Conservation (phyloP, 2,888 invertebrate species). For the Melanostoma scalare region DNA sequence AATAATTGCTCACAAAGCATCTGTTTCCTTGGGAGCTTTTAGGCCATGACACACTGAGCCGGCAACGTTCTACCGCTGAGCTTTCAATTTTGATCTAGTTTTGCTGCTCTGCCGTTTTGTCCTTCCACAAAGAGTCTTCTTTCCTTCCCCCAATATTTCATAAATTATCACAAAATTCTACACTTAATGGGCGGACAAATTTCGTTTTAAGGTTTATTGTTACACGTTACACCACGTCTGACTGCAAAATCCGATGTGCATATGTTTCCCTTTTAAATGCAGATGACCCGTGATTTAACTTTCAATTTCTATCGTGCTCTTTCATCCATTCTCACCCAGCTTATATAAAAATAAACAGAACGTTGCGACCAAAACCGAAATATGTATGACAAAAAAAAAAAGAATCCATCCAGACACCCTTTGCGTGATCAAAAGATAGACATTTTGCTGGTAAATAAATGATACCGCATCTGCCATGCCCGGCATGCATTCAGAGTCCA, state of each 20-base stretch:
- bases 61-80: too few relatives aligned
- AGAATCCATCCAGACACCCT: conserved; percentile 48
- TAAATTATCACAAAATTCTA: neutral
- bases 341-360: conserved; percentile 10
- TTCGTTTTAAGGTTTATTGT: neutral
- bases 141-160: neutral
- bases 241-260: neutral
- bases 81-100: too few relatives aligned
- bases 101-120: too few relatives aligned
- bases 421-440: conserved; percentile 58
- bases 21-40: too few relatives aligned
- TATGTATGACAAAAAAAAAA: conserved; percentile 2
- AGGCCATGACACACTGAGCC: too few relatives aligned
- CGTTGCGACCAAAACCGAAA: neutral
- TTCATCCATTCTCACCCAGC: conserved; percentile 13
- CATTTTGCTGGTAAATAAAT: conserved; percentile 43
- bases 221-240: neutral
- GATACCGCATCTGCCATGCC: conserved; percentile 48
- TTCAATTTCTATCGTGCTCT: conserved; percentile 49
- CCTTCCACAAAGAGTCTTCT: neutral
- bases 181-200: too few relatives aligned
- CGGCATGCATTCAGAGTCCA: neutral
- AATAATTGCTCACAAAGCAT: too few relatives aligned
- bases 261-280: conserved; percentile 10
- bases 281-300: conserved; percentile 44